Percentiles rank a stretch among this genome's conserved stretches.
Evolutionary conservation across 1,140 invertebrate genomes (phyloP).

Genomic region (Thrips palmi): DNA sequence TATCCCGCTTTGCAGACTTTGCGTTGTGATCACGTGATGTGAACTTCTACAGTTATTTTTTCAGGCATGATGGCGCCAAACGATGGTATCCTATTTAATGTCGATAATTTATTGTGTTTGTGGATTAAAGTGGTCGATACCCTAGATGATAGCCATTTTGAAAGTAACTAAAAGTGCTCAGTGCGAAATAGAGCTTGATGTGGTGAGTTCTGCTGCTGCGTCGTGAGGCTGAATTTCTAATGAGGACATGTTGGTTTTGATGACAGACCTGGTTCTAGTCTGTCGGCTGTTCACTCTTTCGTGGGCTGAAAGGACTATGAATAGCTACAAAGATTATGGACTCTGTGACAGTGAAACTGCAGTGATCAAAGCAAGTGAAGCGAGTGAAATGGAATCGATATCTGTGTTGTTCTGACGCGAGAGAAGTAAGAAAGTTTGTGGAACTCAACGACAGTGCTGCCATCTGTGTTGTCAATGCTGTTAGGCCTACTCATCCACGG

Average conservation of each 20-base stretch:
- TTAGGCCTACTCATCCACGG: constrained; percentile 24
- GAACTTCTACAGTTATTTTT: constrained; percentile 31
- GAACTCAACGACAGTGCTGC: constrained; percentile 31
- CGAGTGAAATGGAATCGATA: too few species aligned
- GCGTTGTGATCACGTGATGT: constrained; percentile 29
- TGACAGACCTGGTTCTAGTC: constrained; percentile 14
- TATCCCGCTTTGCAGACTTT: too few species aligned
- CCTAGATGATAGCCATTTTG: too few species aligned
- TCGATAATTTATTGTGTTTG: constrained; percentile 24
- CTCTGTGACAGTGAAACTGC: too few species aligned
- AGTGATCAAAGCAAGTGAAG: too few species aligned
- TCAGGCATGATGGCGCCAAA: constrained; percentile 39
- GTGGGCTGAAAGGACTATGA: too few species aligned
- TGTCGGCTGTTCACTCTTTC: too few species aligned
- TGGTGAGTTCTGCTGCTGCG: constrained; percentile 19
- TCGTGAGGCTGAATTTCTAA: constrained; percentile 25
- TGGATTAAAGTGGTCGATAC: constrained; percentile 11
- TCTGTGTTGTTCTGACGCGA: too few species aligned
- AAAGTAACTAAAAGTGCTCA: too few species aligned
- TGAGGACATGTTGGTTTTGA: constrained; percentile 35
- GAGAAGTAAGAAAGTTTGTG: too few species aligned
- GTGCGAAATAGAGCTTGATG: too few species aligned
- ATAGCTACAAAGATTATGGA: too few species aligned
- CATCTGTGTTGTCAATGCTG: constrained; percentile 51
- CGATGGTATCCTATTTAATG: constrained; percentile 27